These are phyloP conservation scores for Orientallactaga sibirica DNA, from an alignment of 2,797 vertebrate genomes.

Conservation along the genomic window DNA sequence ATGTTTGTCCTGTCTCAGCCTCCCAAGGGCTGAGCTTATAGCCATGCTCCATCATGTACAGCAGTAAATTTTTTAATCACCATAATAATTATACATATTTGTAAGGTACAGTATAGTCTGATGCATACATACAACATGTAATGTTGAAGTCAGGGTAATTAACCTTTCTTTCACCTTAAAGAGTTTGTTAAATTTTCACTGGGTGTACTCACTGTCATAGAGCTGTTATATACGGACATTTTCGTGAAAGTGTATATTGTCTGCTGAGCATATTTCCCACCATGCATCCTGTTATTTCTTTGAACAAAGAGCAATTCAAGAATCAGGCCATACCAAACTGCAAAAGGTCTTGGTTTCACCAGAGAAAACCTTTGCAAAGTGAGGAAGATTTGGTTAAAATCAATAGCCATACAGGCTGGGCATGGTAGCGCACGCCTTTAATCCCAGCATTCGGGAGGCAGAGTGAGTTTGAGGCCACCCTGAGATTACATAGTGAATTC, in stretches of 20 bases:
- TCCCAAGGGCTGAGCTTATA: neutral
- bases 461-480: too few species aligned
- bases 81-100: neutral
- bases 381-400: neutral
- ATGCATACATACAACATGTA: neutral
- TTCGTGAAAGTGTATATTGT: neutral
- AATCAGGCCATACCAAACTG: neutral
- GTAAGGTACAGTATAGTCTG: neutral
- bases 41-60: neutral
- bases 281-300: neutral
- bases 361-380: neutral
- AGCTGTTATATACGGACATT: neutral
- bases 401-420: neutral
- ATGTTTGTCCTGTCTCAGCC: neutral
- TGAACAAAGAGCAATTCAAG: neutral
- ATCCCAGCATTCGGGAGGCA: too few species aligned
- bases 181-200: neutral
- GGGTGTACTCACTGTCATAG: neutral
- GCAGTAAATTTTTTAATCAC: neutral
- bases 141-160: neutral
- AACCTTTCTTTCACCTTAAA: neutral
- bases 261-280: neutral
- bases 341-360: neutral
- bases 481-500: too few species aligned
- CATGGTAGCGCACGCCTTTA: too few species aligned